These are phyloP conservation scores for Hyposoter didymator DNA, from an alignment of 2,888 invertebrate genomes.

Conservation along the genomic window DNA sequence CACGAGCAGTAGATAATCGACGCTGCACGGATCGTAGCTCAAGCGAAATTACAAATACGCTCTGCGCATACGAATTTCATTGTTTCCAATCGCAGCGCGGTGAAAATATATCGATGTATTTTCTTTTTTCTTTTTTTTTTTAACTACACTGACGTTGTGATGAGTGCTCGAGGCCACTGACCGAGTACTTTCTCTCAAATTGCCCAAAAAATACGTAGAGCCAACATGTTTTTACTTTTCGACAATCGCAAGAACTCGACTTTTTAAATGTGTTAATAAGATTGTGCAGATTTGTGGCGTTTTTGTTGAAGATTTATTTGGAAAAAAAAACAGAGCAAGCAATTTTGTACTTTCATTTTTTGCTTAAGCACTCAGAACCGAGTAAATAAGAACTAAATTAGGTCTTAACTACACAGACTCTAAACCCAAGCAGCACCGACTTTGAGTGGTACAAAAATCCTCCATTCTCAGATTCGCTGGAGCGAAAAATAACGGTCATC, in stretches of 20 bases:
- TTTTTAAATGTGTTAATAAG: no score
- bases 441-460: conserved; percentile 35
- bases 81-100: conserved; percentile 14
- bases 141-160: background rate
- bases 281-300: background rate
- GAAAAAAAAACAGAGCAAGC: background rate
- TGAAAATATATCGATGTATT: conserved; percentile 3
- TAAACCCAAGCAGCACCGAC: background rate
- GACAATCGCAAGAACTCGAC: background rate
- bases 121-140: background rate
- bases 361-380: background rate
- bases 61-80: conserved; percentile 31
- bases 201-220: conserved; percentile 15
- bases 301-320: background rate
- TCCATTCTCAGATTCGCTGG: conserved; percentile 43
- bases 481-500: conserved; percentile 52
- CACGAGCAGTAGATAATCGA: background rate
- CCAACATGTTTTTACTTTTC: background rate
- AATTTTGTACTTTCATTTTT: background rate
- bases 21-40: background rate
- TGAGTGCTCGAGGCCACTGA: conserved; percentile 21
- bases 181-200: conserved; percentile 46
- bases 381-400: background rate
- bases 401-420: background rate
- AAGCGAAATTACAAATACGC: conserved; percentile 37